Base-by-base conservation (phyloP, 2,888 invertebrate genomes). In the Leptopilina drosophilae region DNA sequence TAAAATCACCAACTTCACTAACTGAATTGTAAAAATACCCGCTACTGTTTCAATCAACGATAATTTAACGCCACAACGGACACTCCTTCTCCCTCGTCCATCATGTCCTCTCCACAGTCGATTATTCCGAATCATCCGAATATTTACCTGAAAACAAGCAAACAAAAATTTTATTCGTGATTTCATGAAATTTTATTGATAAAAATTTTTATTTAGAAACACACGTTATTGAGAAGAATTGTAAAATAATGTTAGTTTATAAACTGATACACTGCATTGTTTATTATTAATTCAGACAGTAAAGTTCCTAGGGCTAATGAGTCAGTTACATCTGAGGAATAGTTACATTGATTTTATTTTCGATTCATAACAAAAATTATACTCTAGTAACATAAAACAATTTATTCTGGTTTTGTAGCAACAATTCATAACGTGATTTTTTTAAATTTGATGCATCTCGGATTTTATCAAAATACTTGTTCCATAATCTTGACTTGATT, bases 51-150 rank as follows among this genome's bases (percentile, higher is more conserved):
- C 82, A 83, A 83, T 87, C 86, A 87, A 86, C 82, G 81, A 84
- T 85, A 86, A 85, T 87, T 83, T 81, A 84, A 84, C 87, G 83
- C 84, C 78, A 79, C 84, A 85, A 78, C 66, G 81, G 85, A 85
- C 85, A 86, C 86, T 80, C 80, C 73, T 81, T 79, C 80, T 82
- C 81, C 80, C 56, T 79, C 75, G 78, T 76, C 81, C 83, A 82
- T 83, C 81, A 69, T 80, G 79, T 80, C 79, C 64, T 73, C 49
- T 53, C n/a, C 78, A 69, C 76, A 79, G 73, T 53, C 73, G 76
- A 64, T 40, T 73, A 33, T 73, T 56, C 56, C 73, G 56, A 73
- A 73, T 73, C 73, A 73, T 73, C 73, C 73, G 73, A 73, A 53
- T 53, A 9, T 73, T 56, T 56, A 73, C 53, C 56, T 73, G 56